Base-by-base conservation (phyloP, 2,113 vertebrate genomes). In the Menura novaehollandiae region DNA sequence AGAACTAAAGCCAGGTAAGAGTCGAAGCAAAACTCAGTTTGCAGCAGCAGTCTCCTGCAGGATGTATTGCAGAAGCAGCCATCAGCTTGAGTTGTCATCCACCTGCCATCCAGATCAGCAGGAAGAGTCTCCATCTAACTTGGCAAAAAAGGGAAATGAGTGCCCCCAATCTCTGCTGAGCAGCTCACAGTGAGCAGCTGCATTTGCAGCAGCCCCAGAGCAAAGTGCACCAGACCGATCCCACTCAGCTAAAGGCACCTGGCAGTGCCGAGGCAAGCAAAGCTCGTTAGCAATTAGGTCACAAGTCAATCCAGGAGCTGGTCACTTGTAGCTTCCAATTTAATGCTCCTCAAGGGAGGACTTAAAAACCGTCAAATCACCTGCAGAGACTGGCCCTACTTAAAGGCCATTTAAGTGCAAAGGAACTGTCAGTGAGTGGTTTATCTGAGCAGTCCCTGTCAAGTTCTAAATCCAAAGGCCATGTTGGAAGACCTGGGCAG, bases 291-390 rank as follows among this genome's bases (percentile, higher is more conserved):
- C 80, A 86, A 47, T 75, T 74, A 71, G 91, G 86, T 92, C 90
- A 85, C 68, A 82, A 77, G 69, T 89, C 85, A 91, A 22, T 71
- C 81, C 81, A 72, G 67, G 69, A 94, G 56, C 5, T 74, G 85
- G 49, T 69, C 71, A 80, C 75, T 73, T 53, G 58, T 28, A 93
- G 46, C 52, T 83, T 88, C 91, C 71, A 83, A 28, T 74, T 64
- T 27, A 77, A 49, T 10, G 55, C 47, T 56, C 35, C 72, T 92
- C 39, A 58, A 76, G 77, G 35, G 43, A 88, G 23, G 27, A 69
- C 51, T 83, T 62, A 30, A 66, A 28, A 58, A 33, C 7, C 74
- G 73, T 6, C 27, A 35, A 32, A 30, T 58, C 1, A 0, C 49
- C 46, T 53, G 41, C 66, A 66, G 37, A 58, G 44, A 44, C 23